These are phyloP conservation scores for Xerus inauris DNA, from an alignment of 2,113 vertebrate genomes.

Conservation along the genomic window DNA sequence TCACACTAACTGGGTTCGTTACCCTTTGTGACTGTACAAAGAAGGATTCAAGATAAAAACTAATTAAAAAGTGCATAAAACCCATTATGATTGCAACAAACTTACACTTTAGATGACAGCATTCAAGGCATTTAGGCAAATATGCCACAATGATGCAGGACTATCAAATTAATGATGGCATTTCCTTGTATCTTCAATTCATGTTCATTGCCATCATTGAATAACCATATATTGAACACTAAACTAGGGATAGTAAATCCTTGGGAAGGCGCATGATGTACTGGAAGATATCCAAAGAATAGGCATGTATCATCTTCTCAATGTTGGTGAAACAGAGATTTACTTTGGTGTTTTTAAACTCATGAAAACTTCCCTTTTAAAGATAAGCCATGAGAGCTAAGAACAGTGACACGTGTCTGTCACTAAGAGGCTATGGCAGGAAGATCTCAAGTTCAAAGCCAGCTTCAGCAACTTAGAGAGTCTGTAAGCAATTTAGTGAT, in stretches of 20 bases:
- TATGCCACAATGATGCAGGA: neutral
- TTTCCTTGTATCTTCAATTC: neutral
- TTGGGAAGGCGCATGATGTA: neutral
- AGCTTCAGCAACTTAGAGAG: too few species aligned
- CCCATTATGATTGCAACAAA: neutral
- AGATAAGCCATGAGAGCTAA: neutral
- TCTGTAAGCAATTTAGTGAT: too few species aligned
- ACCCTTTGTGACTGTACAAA: conserved; percentile 8
- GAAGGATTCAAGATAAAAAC: conserved; percentile 20
- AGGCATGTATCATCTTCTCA: neutral
- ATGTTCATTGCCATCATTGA: neutral
- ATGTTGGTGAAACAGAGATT: neutral
- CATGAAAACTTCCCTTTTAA: conserved; percentile 7
- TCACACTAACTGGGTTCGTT: neutral
- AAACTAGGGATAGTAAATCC: neutral
- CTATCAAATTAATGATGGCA: neutral
- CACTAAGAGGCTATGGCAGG: too few species aligned
- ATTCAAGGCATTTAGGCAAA: neutral
- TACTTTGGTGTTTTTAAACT: neutral
- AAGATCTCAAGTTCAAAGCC: too few species aligned
- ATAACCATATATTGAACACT: neutral
- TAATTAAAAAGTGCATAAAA: conserved; percentile 15
- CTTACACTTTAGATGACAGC: neutral
- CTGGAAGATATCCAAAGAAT: neutral
- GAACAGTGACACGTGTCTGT: too few species aligned